A percentile compares a stretch with the other conserved stretches of the same genome.
These are phyloP conservation scores for Fregata magnificens DNA, from an alignment of 2,113 vertebrate species.

Conservation along the genomic window DNA sequence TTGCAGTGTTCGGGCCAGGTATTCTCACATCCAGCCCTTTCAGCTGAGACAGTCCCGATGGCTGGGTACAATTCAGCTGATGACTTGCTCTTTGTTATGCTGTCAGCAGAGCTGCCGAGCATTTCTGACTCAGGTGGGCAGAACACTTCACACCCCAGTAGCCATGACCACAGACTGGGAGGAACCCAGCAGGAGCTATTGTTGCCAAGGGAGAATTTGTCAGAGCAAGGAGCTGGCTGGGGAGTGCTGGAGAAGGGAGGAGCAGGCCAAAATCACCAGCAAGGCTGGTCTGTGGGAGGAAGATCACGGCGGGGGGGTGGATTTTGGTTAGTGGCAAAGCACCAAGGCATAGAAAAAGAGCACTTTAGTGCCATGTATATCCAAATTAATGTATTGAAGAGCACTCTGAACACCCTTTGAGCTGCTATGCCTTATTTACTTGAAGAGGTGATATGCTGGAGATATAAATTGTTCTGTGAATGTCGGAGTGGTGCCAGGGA, in stretches of 20 bases:
- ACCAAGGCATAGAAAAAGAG: background rate
- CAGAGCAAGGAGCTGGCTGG: background rate
- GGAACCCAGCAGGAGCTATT: background rate
- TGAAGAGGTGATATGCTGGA: background rate
- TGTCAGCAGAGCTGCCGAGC: background rate
- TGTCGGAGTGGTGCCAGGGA: background rate
- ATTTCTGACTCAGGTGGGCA: conserved; percentile 20
- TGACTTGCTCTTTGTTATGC: background rate
- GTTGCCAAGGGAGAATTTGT: conserved; percentile 16
- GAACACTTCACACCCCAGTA: background rate
- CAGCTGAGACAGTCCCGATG: rapidly evolving
- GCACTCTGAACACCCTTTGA: background rate
- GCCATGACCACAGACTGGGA: conserved; percentile 3
- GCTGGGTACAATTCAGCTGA: background rate
- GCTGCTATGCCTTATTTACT: background rate
- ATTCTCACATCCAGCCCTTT: background rate
- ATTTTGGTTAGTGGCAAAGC: background rate
- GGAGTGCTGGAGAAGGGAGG: background rate
- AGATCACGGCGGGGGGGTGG: background rate
- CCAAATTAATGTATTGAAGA: background rate
- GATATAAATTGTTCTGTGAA: background rate
- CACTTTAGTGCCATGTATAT: background rate
- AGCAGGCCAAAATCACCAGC: background rate
- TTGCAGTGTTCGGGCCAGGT: background rate
- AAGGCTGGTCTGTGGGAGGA: background rate